phyloP scores from a whole-genome alignment of 1,140 invertebrate genomes.

The Drosophila virilis region DNA sequence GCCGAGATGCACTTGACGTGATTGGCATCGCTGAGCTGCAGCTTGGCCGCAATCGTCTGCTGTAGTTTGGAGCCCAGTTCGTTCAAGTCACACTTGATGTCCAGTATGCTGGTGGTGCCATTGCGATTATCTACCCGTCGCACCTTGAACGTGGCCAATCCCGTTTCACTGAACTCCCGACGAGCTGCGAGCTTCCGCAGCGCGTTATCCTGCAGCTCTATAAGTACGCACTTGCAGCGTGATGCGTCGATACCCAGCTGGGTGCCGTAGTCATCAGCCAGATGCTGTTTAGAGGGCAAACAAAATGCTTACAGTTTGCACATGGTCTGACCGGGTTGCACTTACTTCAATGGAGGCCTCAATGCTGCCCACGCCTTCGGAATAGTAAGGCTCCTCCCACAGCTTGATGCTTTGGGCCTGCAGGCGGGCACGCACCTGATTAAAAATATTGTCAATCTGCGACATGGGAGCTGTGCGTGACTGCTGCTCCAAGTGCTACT shows the following conservation, averaged over 20 bases:
- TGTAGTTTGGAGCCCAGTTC: slow-evolving; percentile 86
- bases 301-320: too few relatives aligned
- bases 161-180: slow-evolving; percentile 87
- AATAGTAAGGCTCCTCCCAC: slow-evolving; percentile 89
- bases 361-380: slow-evolving; percentile 82
- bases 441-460: slow-evolving; percentile 86
- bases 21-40: slow-evolving; percentile 67
- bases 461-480: slow-evolving; percentile 55
- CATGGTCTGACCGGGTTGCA: not conserved
- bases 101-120: slow-evolving; percentile 69
- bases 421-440: slow-evolving; percentile 87
- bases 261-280: slow-evolving; percentile 84
- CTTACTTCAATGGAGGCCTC: slow-evolving; percentile 85
- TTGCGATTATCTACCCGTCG: slow-evolving; percentile 66
- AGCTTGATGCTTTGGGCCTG: slow-evolving; percentile 89
- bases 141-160: slow-evolving; percentile 84
- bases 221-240: slow-evolving; percentile 85
- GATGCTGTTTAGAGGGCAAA: slow-evolving; percentile 84
- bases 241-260: slow-evolving; percentile 85
- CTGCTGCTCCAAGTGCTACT: not conserved
- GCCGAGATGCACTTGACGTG: slow-evolving; percentile 88
- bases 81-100: slow-evolving; percentile 73
- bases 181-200: slow-evolving; percentile 88
- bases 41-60: slow-evolving; percentile 85
- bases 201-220: slow-evolving; percentile 88